Conservation (phyloP, 2,888 invertebrate species). For the Mythimna albipuncta region DNA sequence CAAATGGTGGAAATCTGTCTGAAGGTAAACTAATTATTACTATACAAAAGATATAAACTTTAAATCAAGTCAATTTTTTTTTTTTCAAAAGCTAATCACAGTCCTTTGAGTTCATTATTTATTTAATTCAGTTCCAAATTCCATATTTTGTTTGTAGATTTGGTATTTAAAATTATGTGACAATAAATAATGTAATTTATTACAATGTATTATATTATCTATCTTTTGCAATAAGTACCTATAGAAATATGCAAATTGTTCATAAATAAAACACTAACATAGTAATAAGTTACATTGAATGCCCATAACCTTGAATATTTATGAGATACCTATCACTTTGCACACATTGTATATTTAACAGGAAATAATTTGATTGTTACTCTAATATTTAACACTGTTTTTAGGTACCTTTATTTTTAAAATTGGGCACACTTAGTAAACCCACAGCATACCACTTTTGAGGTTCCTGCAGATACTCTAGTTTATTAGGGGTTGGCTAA, state of each 20-base stretch:
- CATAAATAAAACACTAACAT: not conserved
- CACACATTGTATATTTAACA: conserved; percentile 36
- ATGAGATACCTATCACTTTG: conserved; percentile 30
- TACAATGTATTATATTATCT: not conserved
- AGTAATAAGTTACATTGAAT: conserved; percentile 19
- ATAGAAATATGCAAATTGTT: not conserved
- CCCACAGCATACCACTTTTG: not conserved
- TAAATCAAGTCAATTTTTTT: not conserved
- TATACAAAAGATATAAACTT: not conserved
- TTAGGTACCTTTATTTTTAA: not conserved
- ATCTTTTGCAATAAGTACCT: not conserved
- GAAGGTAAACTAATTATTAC: conserved; percentile 89
- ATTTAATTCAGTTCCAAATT: too few species aligned
- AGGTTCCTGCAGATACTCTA: too few species aligned
- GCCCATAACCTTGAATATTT: conserved; percentile 35
- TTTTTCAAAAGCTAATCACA: not conserved
- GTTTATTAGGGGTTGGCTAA: not conserved
- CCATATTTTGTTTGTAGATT: too few species aligned
- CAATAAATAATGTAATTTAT: too few species aligned
- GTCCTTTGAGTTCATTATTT: not conserved
- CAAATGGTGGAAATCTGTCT: conserved; percentile 94
- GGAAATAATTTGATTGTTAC: conserved; percentile 36
- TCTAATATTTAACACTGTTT: not conserved
- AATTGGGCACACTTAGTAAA: not conserved
- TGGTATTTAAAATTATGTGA: too few species aligned